These are phyloP conservation scores for Pardalotus punctatus DNA, from an alignment of 2,113 vertebrate species.

Conservation along the genomic window DNA sequence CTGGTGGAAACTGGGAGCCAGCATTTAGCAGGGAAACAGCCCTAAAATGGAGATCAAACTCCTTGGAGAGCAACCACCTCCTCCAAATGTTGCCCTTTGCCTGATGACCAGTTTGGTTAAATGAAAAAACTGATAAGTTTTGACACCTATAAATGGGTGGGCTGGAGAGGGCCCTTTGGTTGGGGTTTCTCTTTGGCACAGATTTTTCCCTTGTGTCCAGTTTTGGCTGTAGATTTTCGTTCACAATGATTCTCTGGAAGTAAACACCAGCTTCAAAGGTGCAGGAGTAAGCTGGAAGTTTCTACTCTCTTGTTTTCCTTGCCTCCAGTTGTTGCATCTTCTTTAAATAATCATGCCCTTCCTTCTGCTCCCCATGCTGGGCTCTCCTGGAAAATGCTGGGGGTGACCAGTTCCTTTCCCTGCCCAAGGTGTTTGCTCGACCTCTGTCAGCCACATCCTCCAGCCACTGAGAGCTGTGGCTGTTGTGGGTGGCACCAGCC, in stretches of 20 bases:
- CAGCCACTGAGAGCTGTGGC: fast-evolving
- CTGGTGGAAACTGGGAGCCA: background rate
- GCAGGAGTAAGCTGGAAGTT: background rate
- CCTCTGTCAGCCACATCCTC: background rate
- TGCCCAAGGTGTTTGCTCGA: fast-evolving
- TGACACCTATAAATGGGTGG: background rate
- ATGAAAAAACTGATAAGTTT: background rate
- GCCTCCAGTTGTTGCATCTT: background rate
- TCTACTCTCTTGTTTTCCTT: background rate
- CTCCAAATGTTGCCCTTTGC: background rate
- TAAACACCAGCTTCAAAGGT: background rate
- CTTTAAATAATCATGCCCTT: background rate
- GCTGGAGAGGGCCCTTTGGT: background rate
- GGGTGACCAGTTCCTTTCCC: background rate
- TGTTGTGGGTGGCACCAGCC: background rate
- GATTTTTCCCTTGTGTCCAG: background rate
- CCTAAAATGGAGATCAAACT: background rate
- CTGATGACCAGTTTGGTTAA: fast-evolving
- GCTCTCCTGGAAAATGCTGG: background rate
- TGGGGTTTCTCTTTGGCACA: background rate
- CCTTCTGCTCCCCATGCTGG: background rate
- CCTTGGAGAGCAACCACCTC: background rate
- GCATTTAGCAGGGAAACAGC: background rate
- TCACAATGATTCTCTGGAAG: background rate
- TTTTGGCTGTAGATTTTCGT: background rate